phyloP scores from a whole-genome alignment of 2,888 invertebrate species.

The Drosophila setosimentum region DNA sequence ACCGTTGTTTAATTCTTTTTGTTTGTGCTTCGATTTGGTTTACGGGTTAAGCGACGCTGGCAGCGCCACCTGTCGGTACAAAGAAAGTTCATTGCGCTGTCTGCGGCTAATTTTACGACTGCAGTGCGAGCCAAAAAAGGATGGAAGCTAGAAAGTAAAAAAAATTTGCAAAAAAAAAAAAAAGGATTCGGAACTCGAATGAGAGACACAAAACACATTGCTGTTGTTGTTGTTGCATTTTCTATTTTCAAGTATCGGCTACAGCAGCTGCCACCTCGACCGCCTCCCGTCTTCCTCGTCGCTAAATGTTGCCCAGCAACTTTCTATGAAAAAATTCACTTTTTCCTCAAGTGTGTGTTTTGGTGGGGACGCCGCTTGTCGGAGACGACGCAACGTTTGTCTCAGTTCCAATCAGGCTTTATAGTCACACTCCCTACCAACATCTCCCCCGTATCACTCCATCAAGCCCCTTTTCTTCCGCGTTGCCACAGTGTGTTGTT shows the following conservation, averaged over 20 bases:
- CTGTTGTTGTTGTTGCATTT: conserved; percentile 51
- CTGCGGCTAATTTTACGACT: conserved; percentile 33
- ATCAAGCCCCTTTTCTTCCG: conserved; percentile 12
- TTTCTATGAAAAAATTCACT: conserved; percentile 83
- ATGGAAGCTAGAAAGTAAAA: conserved; percentile 46
- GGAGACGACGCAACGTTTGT: conserved; percentile 17
- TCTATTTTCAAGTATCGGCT: conserved; percentile 73
- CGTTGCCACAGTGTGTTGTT: conserved; percentile 21
- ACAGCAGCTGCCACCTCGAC: conserved; percentile 36
- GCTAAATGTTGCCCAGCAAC: conserved; percentile 78
- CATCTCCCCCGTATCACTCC: not conserved
- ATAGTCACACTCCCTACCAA: not conserved
- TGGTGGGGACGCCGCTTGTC: conserved; percentile 25
- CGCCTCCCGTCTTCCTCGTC: conserved; percentile 20
- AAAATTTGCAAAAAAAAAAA: conserved; percentile 28
- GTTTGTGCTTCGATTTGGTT: conserved; percentile 42
- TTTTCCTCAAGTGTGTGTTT: conserved; percentile 67
- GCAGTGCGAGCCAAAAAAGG: conserved; percentile 4
- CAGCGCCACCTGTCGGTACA: conserved; percentile 55
- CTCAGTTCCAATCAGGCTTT: conserved; percentile 60
- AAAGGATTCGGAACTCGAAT: conserved; percentile 38
- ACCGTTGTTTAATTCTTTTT: conserved; percentile 27
- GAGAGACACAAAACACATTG: conserved; percentile 28
- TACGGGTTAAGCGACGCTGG: conserved; percentile 35
- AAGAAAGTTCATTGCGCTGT: not conserved